Base-by-base conservation (phyloP, 2,888 invertebrate species). In the Dioctria rufipes region DNA sequence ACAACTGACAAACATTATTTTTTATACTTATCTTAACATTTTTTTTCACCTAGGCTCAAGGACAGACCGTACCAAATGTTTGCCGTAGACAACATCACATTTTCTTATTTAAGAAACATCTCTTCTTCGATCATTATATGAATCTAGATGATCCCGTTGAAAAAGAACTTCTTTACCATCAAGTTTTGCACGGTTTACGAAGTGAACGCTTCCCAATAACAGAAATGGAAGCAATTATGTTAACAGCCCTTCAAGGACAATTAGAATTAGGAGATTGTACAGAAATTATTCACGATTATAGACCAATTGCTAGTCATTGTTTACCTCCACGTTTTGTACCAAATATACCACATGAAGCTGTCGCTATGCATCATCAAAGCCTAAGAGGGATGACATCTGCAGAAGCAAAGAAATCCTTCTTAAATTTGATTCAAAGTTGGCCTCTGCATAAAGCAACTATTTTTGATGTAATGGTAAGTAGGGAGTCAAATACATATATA, bases 141-240 rank as follows among this genome's bases (percentile, higher is more conserved):
- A 94, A 95, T 88, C 89, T 94, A 80, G 92, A 92, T 82, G 95
- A 96, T 89, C 94, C 95, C 0, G 96, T 98, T 0, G 98, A 98
- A 88, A 97, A 97, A 90, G 97, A 98, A 89, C 90, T 98, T 60
- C 90, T 98, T 49, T 98, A 97, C 89, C 97, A 98, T 90, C 98
- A 98, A 90, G 95, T 97, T 75, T 90, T 98, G 82, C 96, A 97
- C 87, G 95, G 96, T 84, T 92, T 98, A 81, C 92, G 97, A 80
- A 95, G 96, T 84, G 97, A 98, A 90, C 92, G 96, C 42, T 95
- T 97, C 87, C 98, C 98, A 1, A 94, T 98, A 73, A 95, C 96
- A 73, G 96, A 96, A 86, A 96, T 96, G 88, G 98, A 98, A 91
- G 98, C 98, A 82, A 95, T 97, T 89, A 97, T 97, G 95, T 89